Evolutionary conservation across 2,797 vertebrate genomes (phyloP).

Genomic region (Sebastes iracundus): DNA sequence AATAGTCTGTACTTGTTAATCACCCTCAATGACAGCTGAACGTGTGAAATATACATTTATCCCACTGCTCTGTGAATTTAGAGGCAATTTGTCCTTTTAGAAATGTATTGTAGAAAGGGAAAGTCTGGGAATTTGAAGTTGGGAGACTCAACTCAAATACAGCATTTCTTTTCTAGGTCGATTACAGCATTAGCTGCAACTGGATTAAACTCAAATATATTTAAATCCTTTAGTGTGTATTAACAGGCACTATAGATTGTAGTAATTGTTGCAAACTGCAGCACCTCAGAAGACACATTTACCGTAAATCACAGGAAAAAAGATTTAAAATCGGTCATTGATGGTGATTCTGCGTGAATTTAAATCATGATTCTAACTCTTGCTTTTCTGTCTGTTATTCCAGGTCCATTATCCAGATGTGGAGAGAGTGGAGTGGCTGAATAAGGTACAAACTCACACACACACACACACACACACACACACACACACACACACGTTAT

Average conservation of each 20-base stretch:
- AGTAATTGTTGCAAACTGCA: no score
- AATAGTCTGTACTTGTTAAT: no score
- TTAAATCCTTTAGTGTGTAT: background rate
- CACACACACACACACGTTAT: background rate
- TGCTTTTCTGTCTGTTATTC: background rate
- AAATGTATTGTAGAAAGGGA: background rate
- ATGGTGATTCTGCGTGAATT: fast-evolving
- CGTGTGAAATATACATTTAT: background rate
- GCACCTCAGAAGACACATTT: no score
- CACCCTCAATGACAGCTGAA: background rate
- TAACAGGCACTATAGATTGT: background rate
- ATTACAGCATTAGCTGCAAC: background rate
- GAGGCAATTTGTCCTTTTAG: background rate
- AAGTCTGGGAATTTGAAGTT: background rate
- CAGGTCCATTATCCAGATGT: slow-evolving; percentile 98
- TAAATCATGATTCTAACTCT: background rate
- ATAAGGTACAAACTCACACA: slow-evolving; percentile 88
- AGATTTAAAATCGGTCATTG: background rate
- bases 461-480: background rate
- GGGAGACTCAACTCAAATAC: no score
- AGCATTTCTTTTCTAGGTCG: background rate
- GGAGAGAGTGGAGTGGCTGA: slow-evolving; percentile 97
- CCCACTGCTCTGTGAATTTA: background rate
- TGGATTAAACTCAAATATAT: background rate
- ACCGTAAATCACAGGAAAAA: background rate